Evolutionary conservation across 2,797 vertebrate species (phyloP).

Genomic region (Florisuga fusca): DNA sequence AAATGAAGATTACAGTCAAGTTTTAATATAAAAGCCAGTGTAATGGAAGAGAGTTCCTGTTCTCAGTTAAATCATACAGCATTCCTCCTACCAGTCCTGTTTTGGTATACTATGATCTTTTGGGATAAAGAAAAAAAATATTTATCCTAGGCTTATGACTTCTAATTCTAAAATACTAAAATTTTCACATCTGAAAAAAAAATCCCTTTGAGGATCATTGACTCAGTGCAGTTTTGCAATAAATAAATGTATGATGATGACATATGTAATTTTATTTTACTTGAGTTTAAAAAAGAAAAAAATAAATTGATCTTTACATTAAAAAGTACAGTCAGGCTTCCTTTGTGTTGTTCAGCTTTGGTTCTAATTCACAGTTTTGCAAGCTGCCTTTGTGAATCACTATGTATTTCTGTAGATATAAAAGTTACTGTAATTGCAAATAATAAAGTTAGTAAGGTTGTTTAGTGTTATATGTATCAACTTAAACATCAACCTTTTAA

Average conservation of each 20-base stretch:
- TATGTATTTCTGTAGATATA: not conserved
- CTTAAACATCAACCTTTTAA: not conserved
- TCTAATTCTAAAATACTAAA: not conserved
- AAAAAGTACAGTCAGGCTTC: not conserved
- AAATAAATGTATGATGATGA: not conserved
- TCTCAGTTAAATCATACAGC: not conserved
- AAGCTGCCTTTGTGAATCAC: not conserved
- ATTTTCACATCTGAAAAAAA: not conserved
- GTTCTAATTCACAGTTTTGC: not conserved
- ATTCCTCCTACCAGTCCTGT: not conserved
- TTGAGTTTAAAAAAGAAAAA: not conserved
- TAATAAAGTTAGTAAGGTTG: not conserved
- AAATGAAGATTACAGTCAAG: not conserved
- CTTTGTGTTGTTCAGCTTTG: not conserved
- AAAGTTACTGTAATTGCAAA: not conserved
- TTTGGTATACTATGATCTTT: not conserved
- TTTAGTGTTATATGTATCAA: not conserved
- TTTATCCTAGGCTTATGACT: not conserved
- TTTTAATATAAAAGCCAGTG: not conserved
- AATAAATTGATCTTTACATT: not conserved
- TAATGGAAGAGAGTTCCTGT: not conserved
- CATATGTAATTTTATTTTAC: not conserved
- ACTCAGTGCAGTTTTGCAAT: fast-evolving
- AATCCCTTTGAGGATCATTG: not conserved
- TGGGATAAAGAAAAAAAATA: not conserved